Evolutionary conservation across 1,140 invertebrate species (phyloP).

Genomic region (Panagrolaimus sp.): DNA sequence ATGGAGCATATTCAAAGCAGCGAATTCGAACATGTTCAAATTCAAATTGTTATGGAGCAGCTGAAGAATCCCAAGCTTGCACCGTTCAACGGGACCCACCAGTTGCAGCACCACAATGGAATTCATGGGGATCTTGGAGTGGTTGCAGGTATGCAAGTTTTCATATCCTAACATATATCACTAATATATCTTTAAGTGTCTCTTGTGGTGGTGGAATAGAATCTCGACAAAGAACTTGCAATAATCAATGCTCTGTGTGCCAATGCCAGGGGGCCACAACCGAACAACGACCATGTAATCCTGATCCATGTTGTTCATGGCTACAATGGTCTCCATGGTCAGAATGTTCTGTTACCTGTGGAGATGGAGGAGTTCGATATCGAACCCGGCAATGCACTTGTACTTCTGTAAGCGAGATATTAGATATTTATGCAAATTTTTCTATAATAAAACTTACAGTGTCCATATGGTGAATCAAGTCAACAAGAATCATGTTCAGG

Average conservation of each 20-base stretch:
- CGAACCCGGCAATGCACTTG: slow-evolving; percentile 5
- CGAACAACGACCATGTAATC: slow-evolving; percentile 5
- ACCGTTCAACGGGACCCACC: slow-evolving; percentile 4
- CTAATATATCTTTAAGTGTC: background rate
- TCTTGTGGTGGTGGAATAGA: background rate
- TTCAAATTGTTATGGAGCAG: slow-evolving; percentile 1
- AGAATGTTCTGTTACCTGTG: slow-evolving; percentile 4
- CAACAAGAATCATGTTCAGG: background rate
- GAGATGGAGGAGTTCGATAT: background rate
- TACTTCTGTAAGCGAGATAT: background rate
- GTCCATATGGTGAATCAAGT: background rate
- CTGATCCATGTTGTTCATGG: slow-evolving; percentile 3
- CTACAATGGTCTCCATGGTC: background rate
- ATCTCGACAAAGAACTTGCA: slow-evolving; percentile 10
- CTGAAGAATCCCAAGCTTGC: background rate
- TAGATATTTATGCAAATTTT: background rate
- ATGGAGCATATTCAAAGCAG: slow-evolving; percentile 11
- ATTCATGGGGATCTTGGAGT: slow-evolving; percentile 4
- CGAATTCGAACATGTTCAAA: background rate
- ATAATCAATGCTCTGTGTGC: background rate
- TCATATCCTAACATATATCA: too few species aligned
- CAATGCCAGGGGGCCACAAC: background rate
- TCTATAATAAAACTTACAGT: background rate
- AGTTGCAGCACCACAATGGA: slow-evolving; percentile 1
- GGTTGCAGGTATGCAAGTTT: background rate